phyloP scores from a whole-genome alignment of 1,140 invertebrate species.

The Colletes gigas region DNA sequence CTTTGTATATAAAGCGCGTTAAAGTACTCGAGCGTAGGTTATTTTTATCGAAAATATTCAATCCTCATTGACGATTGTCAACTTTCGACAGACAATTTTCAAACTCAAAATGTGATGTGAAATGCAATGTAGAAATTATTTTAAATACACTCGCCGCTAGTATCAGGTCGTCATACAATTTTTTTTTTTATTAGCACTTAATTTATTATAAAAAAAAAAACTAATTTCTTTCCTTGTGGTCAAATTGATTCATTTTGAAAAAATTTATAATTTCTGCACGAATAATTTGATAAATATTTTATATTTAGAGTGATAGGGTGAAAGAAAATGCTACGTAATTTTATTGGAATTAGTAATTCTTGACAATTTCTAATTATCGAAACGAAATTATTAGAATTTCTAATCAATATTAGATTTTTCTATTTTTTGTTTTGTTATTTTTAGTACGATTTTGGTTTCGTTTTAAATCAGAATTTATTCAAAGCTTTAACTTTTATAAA shows the following conservation, averaged over 20 bases:
- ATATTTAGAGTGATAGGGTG: not conserved
- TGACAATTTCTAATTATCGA: too few relatives aligned
- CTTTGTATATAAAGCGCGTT: not conserved
- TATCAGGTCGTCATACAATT: not conserved
- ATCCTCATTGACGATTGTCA: not conserved
- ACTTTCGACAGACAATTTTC: not conserved
- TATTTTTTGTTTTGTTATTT: too few relatives aligned
- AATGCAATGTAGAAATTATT: not conserved
- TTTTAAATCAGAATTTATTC: too few relatives aligned
- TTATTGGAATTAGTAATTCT: too few relatives aligned
- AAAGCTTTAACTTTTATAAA: too few relatives aligned
- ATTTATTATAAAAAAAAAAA: not conserved
- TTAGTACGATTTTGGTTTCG: too few relatives aligned
- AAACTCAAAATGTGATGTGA: not conserved
- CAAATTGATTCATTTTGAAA: too few relatives aligned
- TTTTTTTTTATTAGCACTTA: not conserved
- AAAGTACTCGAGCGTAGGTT: not conserved
- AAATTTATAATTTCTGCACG: too few relatives aligned
- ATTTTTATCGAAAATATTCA: not conserved
- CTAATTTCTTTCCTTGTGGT: too few relatives aligned
- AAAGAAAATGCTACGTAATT: too few relatives aligned
- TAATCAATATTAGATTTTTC: too few relatives aligned
- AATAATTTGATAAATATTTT: slow-evolving; percentile 14
- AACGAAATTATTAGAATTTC: too few relatives aligned
- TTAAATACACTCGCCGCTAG: not conserved